Percentiles rank a stretch among this genome's conserved stretches.
phyloP scores from a whole-genome alignment of 2,888 invertebrate species.

The Notodonta dromedarius region DNA sequence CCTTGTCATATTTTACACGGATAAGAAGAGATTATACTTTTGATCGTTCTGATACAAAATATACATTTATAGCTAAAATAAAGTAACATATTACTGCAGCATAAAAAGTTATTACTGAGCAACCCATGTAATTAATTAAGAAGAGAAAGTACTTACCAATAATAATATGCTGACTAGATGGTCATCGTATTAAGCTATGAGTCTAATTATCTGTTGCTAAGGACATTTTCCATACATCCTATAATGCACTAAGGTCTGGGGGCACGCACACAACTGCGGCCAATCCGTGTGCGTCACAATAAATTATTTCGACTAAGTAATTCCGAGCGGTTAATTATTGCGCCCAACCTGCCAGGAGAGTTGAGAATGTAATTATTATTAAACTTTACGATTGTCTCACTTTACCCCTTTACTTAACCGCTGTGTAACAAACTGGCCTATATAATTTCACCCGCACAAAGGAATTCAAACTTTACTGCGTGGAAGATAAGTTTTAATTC shows the following conservation, averaged over 20 bases:
- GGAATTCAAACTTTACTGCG: conserved; percentile 39
- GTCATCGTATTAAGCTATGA: no score
- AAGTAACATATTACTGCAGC: no score
- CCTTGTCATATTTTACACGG: conserved; percentile 11
- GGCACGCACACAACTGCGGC: conserved; percentile 44
- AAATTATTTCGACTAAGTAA: conserved; percentile 84
- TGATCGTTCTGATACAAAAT: background rate
- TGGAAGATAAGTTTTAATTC: conserved; percentile 16
- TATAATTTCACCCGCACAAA: conserved; percentile 31
- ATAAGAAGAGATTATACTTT: background rate
- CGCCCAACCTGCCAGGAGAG: conserved; percentile 81
- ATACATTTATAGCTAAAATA: no score
- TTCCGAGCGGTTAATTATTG: conserved; percentile 84
- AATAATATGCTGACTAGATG: no score
- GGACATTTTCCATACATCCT: background rate
- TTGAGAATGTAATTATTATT: conserved; percentile 85
- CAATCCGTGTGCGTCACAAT: conserved; percentile 78
- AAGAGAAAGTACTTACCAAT: no score
- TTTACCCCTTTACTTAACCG: conserved; percentile 76
- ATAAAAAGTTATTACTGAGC: no score
- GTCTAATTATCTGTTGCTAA: no score
- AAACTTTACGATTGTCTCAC: conserved; percentile 85
- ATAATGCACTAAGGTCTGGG: background rate
- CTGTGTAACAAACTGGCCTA: conserved; percentile 45
- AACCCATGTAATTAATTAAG: no score